A percentile compares a stretch with the other conserved stretches of the same genome.
Evolutionary conservation across 2,888 invertebrate species (phyloP).

Genomic region (Glomeris marginata): DNA sequence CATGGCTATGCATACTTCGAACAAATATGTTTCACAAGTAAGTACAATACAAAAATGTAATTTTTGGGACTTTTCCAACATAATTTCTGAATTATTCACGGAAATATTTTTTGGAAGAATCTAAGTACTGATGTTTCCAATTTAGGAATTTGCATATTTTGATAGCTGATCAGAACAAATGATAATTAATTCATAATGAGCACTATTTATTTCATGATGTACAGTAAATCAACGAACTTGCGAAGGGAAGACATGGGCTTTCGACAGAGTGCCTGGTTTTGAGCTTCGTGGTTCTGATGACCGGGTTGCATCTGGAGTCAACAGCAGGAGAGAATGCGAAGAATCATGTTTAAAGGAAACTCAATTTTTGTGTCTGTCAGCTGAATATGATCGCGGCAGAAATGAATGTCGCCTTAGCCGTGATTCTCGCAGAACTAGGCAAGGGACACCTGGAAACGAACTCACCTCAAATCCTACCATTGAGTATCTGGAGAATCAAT

Average conservation of each 20-base stretch:
- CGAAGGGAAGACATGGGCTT: slow-evolving; percentile 28
- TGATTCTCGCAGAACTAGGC: slow-evolving; percentile 35
- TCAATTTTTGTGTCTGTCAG: slow-evolving; percentile 23
- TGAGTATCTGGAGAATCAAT: slow-evolving; percentile 40
- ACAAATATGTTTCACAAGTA: slow-evolving; percentile 28
- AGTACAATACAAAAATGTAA: no score
- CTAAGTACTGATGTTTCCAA: no score
- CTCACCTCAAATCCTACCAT: slow-evolving; percentile 26
- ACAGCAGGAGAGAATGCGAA: slow-evolving; percentile 8
- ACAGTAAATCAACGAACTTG: slow-evolving; percentile 1
- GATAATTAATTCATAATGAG: no score
- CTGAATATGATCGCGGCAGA: slow-evolving; percentile 34
- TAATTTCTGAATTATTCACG: no score
- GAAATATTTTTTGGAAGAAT: no score
- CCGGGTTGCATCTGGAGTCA: slow-evolving; percentile 1
- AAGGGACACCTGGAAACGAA: slow-evolving; percentile 29
- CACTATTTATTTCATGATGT: not conserved
- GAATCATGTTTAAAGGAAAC: slow-evolving; percentile 11
- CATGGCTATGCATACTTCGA: slow-evolving; percentile 29
- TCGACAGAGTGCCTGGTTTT: slow-evolving; percentile 35
- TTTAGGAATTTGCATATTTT: no score
- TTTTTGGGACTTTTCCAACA: no score
- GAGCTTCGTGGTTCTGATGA: slow-evolving; percentile 31
- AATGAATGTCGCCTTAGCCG: slow-evolving; percentile 34
- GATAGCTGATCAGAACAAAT: no score